Base-by-base conservation (phyloP, 92 coral and sea anemone species). In the Siderastrea radians region DNA sequence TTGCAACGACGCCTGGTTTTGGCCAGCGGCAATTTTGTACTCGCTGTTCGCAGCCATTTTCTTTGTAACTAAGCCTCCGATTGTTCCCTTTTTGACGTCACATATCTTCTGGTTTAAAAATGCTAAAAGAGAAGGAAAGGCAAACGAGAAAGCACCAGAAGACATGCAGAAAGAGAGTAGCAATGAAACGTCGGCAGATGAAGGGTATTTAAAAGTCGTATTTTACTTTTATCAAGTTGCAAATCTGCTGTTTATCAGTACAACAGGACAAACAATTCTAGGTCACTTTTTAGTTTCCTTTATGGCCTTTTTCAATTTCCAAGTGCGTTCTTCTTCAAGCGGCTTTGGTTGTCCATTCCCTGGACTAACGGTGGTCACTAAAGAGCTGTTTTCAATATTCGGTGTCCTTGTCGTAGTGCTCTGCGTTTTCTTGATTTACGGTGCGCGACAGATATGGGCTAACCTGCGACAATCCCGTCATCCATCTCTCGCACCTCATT, bases 221-320 rank as follows among this genome's bases (percentile, higher is more conserved):
- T 94, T 94, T 80, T 94, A 94, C 79, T 94, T 94, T 90, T 94
- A 94, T 72, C 97, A 94, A 68, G 86, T 80, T 57, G 86, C 90
- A 14, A 84, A 87, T 52, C 93, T 94, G 10, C 92, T 94, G 72
- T 46, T 92, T 3, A 85, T 81, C 19, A 19, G 84, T 47, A 91
- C 93, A 7, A 53, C 89, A 1, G 88, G 82, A 51, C 70, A 90
- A 53, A 51, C 94, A 1, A 51, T 75, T 16, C 10, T 71, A 52
- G 74, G 74, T 13, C 84, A 74, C 43, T 85, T 74, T 6, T n/a
- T 92, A 2, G 15, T 80, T 49, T 57, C 91, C 3, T 58, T 85
- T 5, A 51, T 81, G 17, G 69, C 89, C 5, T 72, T 85, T 57
- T 92, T 85, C 59, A 92, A 89, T 62, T 89, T 92, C 48, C 74